Base-by-base conservation (phyloP, 2,797 vertebrate species). In the Poecilia wingei region DNA sequence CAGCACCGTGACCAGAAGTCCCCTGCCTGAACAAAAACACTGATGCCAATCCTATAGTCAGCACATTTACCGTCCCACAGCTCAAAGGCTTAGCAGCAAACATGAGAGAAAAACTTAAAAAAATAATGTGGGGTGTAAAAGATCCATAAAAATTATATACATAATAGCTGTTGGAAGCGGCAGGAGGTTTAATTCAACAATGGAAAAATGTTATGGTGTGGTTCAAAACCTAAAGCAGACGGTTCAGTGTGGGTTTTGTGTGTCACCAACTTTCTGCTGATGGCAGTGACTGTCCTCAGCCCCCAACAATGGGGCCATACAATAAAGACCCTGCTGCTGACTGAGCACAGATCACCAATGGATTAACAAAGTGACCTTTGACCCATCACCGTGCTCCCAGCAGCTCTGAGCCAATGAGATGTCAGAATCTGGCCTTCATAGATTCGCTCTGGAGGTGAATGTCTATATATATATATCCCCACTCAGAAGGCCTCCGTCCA, bases 271-370 rank as follows among this genome's bases (percentile, higher is more conserved):
- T 93, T 96, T 96, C 91, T 95, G 95, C 95, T 92, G 95, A 97
- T 89, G 91, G 90, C 91, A 94, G 95, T 92, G 88, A 92, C 89
- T 93, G 91, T 90, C 82, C 85, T 47, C 33, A 9, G 79, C 70
- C 55, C 79, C 77, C 79, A 84, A 95, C 95, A 94, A 93, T 90
- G 73, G 82, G 89, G 87, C 84, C 68, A 89, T 84, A 92, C 82
- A 95, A 97, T 96, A 97, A 97, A 47, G 97, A 94, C 96, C 96
- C 94, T 95, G 94, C 92, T 91, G 95, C 96, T 82, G 79, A 82
- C 94, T 97, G 97, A 98, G 97, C 97, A 81, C 76, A 82, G 87
- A 84, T 82, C 72, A 72, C 79, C 76, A 45, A 51, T 45, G 80
- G 93, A 93, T 93, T 91, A 94, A 91, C 87, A 80, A 68, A 28